Base-by-base conservation (phyloP, 2,113 vertebrate genomes). In the Cromileptes altivelis region DNA sequence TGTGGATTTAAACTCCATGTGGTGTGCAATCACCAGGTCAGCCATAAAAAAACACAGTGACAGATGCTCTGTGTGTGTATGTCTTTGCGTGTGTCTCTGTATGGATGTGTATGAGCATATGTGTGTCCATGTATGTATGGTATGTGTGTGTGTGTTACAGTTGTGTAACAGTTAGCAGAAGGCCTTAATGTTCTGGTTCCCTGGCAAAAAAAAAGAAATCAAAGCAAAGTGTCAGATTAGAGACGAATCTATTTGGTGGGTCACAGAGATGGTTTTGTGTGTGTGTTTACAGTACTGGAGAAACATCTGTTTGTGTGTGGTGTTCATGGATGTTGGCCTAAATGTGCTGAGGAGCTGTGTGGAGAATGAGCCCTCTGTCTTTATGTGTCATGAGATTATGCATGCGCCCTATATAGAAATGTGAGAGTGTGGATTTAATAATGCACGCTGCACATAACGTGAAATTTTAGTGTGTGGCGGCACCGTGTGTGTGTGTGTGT, bases 101-200 rank as follows among this genome's bases (percentile, higher is more conserved):
- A 2, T 37, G 33, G 33, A 37, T 37, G 33, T 37, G 33, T 37
- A 37, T 37, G 33, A 37, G 33, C 33, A 30, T 67, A 57, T 84
- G 64, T 37, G 65, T 52, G n/a, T 61, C 12, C n/a, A 23, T 15
- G 21, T 73, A 53, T 47, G 4, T 68, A 25, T 53, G 19, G 40
- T 58, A n/a, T 15, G 50, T 64, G 18, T 62, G 2, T 30, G 27
- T 23, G 30, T 30, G 58, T 40, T 37, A 45, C 18, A 68, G 78
- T 89, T 89, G 85, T 91, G 64, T 90, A 91, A 89, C 74, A 30
- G 40, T 57, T 45, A 76, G 65, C 84, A 70, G 67, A 79, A 61
- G 23, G n/a, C 18, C 47, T 27, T 9, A 10, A 6, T 49, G 64
- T 65, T 67, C 50, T 25, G 52, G 52, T 49, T 50, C 15, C 15